Evolutionary conservation across 2,113 vertebrate species (phyloP).

Genomic region (Tinamus guttatus): DNA sequence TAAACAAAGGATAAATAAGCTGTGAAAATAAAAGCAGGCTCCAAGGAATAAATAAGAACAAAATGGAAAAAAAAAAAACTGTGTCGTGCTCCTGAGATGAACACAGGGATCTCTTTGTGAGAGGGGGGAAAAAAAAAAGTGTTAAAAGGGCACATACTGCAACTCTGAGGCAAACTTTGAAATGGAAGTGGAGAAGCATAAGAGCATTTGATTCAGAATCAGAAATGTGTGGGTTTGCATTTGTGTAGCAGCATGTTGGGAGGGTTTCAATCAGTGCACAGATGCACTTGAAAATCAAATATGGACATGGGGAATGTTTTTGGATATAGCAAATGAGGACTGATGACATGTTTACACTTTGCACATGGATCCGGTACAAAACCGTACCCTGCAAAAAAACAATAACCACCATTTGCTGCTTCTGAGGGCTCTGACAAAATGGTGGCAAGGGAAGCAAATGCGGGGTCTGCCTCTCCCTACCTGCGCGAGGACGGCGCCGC

Average conservation of each 20-base stretch:
- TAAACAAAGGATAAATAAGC: conserved; percentile 68
- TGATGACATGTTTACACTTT: conserved; percentile 85
- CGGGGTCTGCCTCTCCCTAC: conserved; percentile 24
- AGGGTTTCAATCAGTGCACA: conserved; percentile 83
- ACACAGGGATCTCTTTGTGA: conserved; percentile 67
- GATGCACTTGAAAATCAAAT: conserved; percentile 87
- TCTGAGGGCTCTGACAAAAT: conserved; percentile 78
- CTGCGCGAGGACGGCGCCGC: background rate
- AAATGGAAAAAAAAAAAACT: conserved; percentile 32
- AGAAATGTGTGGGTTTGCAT: conserved; percentile 81
- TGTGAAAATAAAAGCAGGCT: conserved; percentile 65
- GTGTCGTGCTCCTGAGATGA: conserved; percentile 55
- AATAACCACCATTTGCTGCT: conserved; percentile 84
- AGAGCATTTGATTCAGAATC: conserved; percentile 79
- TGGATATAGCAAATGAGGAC: conserved; percentile 83
- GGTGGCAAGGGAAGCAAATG: conserved; percentile 73
- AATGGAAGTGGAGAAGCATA: conserved; percentile 74
- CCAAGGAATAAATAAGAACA: conserved; percentile 65
- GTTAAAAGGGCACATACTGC: conserved; percentile 72
- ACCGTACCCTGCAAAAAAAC: conserved; percentile 81
- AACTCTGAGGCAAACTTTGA: conserved; percentile 76
- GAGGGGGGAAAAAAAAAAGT: conserved; percentile 3
- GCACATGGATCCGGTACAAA: conserved; percentile 82
- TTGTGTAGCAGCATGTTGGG: conserved; percentile 82
- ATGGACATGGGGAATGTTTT: conserved; percentile 83